Evolutionary conservation across 1,140 invertebrate genomes (phyloP).

Genomic region (Drosophila leontia): DNA sequence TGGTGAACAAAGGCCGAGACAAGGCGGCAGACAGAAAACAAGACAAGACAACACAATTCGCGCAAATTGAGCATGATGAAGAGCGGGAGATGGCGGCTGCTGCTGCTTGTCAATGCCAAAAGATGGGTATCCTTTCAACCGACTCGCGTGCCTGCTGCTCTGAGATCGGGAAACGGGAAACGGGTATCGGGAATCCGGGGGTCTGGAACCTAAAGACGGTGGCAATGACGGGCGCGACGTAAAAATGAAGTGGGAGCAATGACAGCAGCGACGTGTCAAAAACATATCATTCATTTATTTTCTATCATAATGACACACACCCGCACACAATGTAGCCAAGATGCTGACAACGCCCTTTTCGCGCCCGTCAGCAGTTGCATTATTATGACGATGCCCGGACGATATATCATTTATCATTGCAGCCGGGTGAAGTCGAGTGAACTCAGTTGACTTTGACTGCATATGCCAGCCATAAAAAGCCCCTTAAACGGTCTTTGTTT

Average conservation of each 20-base stretch:
- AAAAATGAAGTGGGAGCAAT: constrained; percentile 73
- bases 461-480: constrained; percentile 59
- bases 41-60: constrained; percentile 82
- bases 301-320: constrained; percentile 75
- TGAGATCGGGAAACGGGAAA: constrained; percentile 5
- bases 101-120: constrained; percentile 67
- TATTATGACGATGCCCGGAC: constrained; percentile 50
- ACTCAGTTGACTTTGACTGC: constrained; percentile 77
- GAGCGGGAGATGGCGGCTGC: constrained; percentile 52
- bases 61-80: constrained; percentile 83
- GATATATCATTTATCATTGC: constrained; percentile 82
- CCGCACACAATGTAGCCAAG: constrained; percentile 13
- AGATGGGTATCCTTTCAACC: constrained; percentile 67
- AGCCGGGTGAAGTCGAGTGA: constrained; percentile 66
- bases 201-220: constrained; percentile 61
- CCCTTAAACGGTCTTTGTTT: constrained; percentile 54
- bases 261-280: constrained; percentile 81
- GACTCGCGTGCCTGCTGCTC: constrained; percentile 31
- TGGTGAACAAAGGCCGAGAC: constrained; percentile 45
- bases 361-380: constrained; percentile 78
- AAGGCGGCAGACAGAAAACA: constrained; percentile 62
- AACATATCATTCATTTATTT: constrained; percentile 85
- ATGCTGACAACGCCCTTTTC: constrained; percentile 50
- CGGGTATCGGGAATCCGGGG: constrained; percentile 11
- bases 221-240: constrained; percentile 28